Evolutionary conservation across 2,113 vertebrate genomes (phyloP).

Genomic region (Aegotheles bennettii): DNA sequence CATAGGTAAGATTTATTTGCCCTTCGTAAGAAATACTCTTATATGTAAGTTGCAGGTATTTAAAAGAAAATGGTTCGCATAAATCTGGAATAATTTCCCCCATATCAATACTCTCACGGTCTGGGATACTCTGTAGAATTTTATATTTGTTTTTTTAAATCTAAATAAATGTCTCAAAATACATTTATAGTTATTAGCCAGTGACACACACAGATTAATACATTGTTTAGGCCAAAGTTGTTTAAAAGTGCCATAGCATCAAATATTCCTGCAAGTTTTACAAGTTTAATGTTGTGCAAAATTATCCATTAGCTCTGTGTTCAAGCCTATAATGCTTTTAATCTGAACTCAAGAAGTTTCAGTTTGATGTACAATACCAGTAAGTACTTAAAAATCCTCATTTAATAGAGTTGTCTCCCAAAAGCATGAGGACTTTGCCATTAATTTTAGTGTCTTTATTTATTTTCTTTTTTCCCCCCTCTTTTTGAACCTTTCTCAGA

Average conservation of each 20-base stretch:
- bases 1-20: background rate
- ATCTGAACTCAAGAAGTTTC: background rate
- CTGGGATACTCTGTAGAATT: background rate
- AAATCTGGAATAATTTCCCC: background rate
- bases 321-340: slow-evolving; percentile 5
- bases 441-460: background rate
- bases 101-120: background rate
- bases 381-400: background rate
- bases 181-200: background rate
- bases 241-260: slow-evolving; percentile 1
- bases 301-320: background rate
- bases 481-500: background rate
- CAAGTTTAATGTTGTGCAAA: slow-evolving; percentile 28
- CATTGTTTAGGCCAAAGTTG: background rate
- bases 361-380: background rate
- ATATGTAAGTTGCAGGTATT: background rate
- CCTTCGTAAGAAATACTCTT: background rate
- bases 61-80: background rate
- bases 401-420: background rate
- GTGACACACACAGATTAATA: background rate
- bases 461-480: background rate
- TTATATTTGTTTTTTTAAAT: background rate
- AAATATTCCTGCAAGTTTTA: slow-evolving; percentile 10
- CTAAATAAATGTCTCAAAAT: background rate
- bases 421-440: background rate